Base-by-base conservation (phyloP, 2,797 vertebrate species). In the Ataeniobius toweri region DNA sequence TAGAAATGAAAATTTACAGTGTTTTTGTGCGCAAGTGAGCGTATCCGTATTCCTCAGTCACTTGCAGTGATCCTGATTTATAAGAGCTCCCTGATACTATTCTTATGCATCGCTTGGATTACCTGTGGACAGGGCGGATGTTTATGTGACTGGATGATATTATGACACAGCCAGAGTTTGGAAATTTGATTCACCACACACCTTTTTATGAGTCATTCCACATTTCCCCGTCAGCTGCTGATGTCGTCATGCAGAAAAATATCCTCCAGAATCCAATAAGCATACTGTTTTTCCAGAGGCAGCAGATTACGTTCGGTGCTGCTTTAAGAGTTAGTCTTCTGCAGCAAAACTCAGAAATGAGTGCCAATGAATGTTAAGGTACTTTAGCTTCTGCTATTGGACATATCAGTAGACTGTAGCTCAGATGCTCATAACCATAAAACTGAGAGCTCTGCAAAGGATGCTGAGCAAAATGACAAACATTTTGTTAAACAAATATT, bases 21-120 rank as follows among this genome's bases (percentile, higher is more conserved):
- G 84, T 84, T 79, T 86, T 50, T 75, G 67, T 68, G 78, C 79
- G 68, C 73, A 73, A 24, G 36, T 41, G 58, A 67, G 70, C 46
- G 71, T 81, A 73, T 90, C 83, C 87, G 71, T 83, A 77, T 88
- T 84, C 67, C 75, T 75, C 9, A 74, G 86, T 89, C 84, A 86
- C 84, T 80, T 79, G 78, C 83, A 89, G 86, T 88, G 82, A 89
- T 84, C 53, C 76, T 93, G 89, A 92, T 91, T 90, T 92, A 90
- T 85, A 80, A 89, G 83, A 81, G 74, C 86, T 86, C 77, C 63
- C 73, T 22, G 36, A 82, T 84, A 76, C 69, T 76, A 75, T 82
- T 81, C 75, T 77, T 76, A 75, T 86, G 80, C 67, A 53, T 61
- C 76, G 20, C 53, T 12, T 78, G 46, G 71, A 81, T 55, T 79